Evolutionary conservation across 2,888 invertebrate species (phyloP).

Genomic region (Arge pagana): DNA sequence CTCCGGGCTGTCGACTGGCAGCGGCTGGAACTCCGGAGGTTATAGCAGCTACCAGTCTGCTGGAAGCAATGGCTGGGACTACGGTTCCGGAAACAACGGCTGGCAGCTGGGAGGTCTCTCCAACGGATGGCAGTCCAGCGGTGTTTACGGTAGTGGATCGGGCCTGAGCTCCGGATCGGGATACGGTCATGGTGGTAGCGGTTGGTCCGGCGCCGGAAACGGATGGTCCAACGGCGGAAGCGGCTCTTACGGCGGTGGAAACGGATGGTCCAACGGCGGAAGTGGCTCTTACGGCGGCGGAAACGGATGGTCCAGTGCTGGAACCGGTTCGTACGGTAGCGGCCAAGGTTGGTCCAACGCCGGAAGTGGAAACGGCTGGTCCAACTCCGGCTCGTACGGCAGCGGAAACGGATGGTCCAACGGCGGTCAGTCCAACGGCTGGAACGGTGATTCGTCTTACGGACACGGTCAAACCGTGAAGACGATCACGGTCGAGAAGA

Average conservation of each 20-base stretch:
- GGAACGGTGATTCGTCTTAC: not conserved
- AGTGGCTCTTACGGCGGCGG: conserved; percentile 18
- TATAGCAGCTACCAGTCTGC: too few species aligned
- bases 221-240: conserved; percentile 36
- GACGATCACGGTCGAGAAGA: conserved; percentile 74
- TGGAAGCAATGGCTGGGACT: not conserved
- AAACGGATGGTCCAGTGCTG: not conserved
- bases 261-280: not conserved
- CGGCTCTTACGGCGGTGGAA: conserved; percentile 21
- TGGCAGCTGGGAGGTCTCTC: not conserved
- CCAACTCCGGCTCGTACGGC: not conserved
- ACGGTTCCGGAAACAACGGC: not conserved
- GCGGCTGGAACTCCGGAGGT: not conserved
- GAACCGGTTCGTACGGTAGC: not conserved
- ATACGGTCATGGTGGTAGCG: not conserved
- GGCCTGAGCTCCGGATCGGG: not conserved
- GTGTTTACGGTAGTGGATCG: not conserved
- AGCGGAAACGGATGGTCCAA: conserved; percentile 3
- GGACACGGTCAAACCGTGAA: conserved; percentile 59
- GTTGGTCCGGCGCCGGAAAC: not conserved
- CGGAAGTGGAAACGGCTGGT: conserved; percentile 20
- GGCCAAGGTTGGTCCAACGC: conserved; percentile 10
- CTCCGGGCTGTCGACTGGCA: not conserved
- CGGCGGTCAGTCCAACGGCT: conserved; percentile 12
- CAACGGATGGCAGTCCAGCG: conserved; percentile 6